A percentile compares a stretch with the other conserved stretches of the same genome.
Conservation (phyloP, 2,888 invertebrate species). For the Polylopha cassiicola region DNA sequence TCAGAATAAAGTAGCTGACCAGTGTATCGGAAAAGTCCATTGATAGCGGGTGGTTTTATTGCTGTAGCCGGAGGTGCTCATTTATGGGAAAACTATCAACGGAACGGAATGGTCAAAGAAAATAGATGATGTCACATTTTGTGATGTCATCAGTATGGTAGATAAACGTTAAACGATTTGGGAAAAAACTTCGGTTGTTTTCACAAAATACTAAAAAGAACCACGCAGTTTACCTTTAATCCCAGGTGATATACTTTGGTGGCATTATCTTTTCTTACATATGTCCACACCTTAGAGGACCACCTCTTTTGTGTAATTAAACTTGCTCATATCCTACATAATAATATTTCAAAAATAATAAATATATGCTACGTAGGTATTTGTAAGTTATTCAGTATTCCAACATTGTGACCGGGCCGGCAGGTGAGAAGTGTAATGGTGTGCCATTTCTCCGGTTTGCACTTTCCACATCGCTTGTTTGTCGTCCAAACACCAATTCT, state of each 20-base stretch:
- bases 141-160: slow-evolving; percentile 24
- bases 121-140: slow-evolving; percentile 64
- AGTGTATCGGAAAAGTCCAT: slow-evolving; percentile 73
- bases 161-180: slow-evolving; percentile 18
- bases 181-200: not conserved
- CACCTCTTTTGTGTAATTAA: no score
- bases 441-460: slow-evolving; percentile 59
- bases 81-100: slow-evolving; percentile 74
- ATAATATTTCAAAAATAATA: slow-evolving; percentile 6
- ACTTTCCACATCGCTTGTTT: slow-evolving; percentile 46
- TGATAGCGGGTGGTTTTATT: slow-evolving; percentile 65
- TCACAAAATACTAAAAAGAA: no score
- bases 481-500: slow-evolving; percentile 32
- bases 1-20: slow-evolving; percentile 27
- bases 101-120: slow-evolving; percentile 37
- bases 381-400: slow-evolving; percentile 34
- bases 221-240: no score
- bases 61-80: slow-evolving; percentile 64
- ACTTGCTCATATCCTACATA: not conserved
- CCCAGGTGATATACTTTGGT: no score
- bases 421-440: slow-evolving; percentile 70
- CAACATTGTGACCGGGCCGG: slow-evolving; percentile 33
- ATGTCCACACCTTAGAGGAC: no score
- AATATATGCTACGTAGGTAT: slow-evolving; percentile 22
- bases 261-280: no score